Percentiles rank a stretch among this genome's conserved stretches.
Evolutionary conservation across 2,797 vertebrate genomes (phyloP).

Genomic region (Knipowitschia caucasica): DNA sequence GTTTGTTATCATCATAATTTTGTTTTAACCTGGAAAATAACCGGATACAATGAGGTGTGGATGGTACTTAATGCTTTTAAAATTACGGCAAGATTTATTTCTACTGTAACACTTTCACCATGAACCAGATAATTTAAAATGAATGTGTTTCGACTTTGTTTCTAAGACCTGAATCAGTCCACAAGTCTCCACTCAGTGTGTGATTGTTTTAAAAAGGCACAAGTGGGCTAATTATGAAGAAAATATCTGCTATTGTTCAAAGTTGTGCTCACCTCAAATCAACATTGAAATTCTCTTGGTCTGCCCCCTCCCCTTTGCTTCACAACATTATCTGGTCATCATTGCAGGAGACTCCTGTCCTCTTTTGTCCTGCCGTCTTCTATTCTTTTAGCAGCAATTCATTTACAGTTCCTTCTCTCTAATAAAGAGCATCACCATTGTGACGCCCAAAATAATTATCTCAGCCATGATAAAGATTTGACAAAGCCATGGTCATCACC

Average conservation of each 20-base stretch:
- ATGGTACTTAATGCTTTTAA: no score
- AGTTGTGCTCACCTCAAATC: conserved; percentile 22
- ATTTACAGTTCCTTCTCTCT: not conserved
- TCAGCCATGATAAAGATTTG: not conserved
- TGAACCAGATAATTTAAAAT: no score
- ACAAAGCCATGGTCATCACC: conserved; percentile 11
- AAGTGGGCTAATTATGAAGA: conserved; percentile 44
- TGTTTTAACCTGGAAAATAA: no score
- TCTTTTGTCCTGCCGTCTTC: conserved; percentile 21
- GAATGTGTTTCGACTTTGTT: not conserved
- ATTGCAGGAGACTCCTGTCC: not conserved
- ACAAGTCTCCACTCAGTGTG: conserved; percentile 22
- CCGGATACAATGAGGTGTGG: no score
- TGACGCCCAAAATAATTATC: not conserved
- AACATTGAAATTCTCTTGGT: conserved; percentile 26
- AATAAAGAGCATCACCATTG: conserved; percentile 1
- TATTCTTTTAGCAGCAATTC: conserved; percentile 12
- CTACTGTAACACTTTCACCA: no score
- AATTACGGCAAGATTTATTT: no score
- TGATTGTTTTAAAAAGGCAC: conserved; percentile 53
- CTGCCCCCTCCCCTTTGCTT: conserved; percentile 9
- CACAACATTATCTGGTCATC: conserved; percentile 23
- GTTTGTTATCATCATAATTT: no score
- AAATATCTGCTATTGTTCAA: conserved; percentile 23
- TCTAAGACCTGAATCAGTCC: conserved; percentile 20